These are phyloP conservation scores for Anas flavirostris DNA, from an alignment of 2,797 vertebrate species.

Conservation along the genomic window DNA sequence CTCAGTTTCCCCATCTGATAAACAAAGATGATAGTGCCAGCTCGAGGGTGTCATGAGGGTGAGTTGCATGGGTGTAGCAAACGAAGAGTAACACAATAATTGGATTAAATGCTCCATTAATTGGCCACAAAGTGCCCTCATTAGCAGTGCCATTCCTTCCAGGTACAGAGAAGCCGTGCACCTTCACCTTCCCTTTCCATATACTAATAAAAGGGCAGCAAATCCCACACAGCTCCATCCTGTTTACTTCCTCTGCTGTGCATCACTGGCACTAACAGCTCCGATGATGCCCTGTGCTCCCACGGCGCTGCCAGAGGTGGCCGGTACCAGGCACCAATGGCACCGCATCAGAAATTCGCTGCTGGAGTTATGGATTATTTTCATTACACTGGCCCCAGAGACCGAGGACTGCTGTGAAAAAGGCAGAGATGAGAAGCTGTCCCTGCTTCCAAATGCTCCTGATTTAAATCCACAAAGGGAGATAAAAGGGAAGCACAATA, in stretches of 20 bases:
- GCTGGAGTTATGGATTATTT: rapidly evolving
- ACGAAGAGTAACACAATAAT: neutral
- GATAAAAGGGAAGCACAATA: neutral
- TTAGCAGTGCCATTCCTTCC: neutral
- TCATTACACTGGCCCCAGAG: neutral
- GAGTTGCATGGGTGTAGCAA: neutral
- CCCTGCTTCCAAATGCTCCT: neutral
- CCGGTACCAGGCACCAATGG: neutral
- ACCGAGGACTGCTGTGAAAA: rapidly evolving
- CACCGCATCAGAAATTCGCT: neutral
- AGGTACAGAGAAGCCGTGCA: rapidly evolving
- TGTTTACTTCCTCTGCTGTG: neutral
- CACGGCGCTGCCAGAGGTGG: neutral
- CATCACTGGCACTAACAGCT: neutral
- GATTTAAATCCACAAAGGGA: neutral
- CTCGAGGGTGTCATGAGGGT: rapidly evolving
- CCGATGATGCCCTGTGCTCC: rapidly evolving
- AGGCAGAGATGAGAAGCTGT: neutral
- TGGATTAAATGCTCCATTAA: rapidly evolving
- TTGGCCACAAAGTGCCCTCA: rapidly evolving
- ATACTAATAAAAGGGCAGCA: neutral
- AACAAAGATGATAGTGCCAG: rapidly evolving
- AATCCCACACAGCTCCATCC: neutral
- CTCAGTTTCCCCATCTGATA: neutral
- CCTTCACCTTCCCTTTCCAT: neutral